phyloP scores from a whole-genome alignment of 2,888 invertebrate genomes.

The Drosophila ustulata region DNA sequence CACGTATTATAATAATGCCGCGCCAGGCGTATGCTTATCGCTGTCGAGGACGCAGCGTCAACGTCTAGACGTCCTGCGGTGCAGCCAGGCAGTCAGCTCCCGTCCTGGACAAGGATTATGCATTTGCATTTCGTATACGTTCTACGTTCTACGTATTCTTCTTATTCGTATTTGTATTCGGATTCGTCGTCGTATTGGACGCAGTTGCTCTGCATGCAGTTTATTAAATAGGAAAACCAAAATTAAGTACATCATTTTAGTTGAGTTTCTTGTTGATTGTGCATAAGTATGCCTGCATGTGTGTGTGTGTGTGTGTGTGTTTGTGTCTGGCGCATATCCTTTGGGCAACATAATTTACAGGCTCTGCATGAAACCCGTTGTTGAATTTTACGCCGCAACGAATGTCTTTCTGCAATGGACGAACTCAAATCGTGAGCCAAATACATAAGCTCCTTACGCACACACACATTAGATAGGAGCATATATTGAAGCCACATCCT shows the following conservation, averaged over 20 bases:
- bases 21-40: slow-evolving; percentile 78
- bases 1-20: slow-evolving; percentile 80
- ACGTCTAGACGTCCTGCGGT: slow-evolving; percentile 79
- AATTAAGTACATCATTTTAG: slow-evolving; percentile 75
- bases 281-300: neutral
- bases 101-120: slow-evolving; percentile 49
- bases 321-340: slow-evolving; percentile 77
- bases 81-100: slow-evolving; percentile 40
- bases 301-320: slow-evolving; percentile 16
- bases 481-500: slow-evolving; percentile 50
- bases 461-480: neutral
- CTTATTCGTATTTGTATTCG: slow-evolving; percentile 8
- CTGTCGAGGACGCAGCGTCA: slow-evolving; percentile 70
- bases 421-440: slow-evolving; percentile 75
- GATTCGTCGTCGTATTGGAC: slow-evolving; percentile 51
- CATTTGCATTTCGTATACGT: slow-evolving; percentile 24
- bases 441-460: slow-evolving; percentile 63
- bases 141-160: neutral
- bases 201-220: slow-evolving; percentile 58
- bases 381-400: slow-evolving; percentile 74
- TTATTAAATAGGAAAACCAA: slow-evolving; percentile 72
- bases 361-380: slow-evolving; percentile 61
- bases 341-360: slow-evolving; percentile 75
- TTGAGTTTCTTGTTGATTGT: slow-evolving; percentile 59
- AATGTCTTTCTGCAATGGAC: slow-evolving; percentile 55